A percentile compares a stretch with the other conserved stretches of the same genome.
Conservation (phyloP, 2,888 invertebrate genomes). For the Dryococelus australis region DNA sequence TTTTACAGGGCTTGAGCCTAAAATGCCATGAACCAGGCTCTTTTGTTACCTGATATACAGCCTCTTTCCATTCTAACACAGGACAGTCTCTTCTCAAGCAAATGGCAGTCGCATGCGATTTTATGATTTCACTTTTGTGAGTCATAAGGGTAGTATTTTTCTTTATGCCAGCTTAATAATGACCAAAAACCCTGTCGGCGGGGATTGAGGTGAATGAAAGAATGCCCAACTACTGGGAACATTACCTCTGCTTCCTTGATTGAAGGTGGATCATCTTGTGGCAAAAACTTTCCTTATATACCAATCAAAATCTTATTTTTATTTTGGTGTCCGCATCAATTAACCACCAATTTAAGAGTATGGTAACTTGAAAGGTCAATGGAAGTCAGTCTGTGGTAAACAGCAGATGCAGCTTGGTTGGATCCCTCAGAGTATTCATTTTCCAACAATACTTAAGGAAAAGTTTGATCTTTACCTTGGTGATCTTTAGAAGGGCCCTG, state of each 20-base stretch:
- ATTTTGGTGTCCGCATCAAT: not conserved
- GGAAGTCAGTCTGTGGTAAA: constrained; percentile 16
- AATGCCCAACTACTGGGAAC: constrained; percentile 5
- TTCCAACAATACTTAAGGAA: too few relatives aligned
- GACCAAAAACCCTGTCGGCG: constrained; percentile 6
- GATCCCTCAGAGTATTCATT: too few relatives aligned
- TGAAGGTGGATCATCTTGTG: constrained; percentile 6
- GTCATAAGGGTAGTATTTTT: not conserved
- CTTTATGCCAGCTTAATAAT: not conserved
- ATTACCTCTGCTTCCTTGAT: not conserved
- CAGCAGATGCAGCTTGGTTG: not conserved
- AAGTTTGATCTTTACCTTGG: too few relatives aligned
- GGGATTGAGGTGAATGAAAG: not conserved
- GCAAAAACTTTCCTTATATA: constrained; percentile 4
- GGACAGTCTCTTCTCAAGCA: not conserved
- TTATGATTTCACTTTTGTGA: not conserved
- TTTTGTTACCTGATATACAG: not conserved
- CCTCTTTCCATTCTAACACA: constrained; percentile 21
- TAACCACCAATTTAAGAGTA: not conserved
- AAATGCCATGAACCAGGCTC: constrained; percentile 23
- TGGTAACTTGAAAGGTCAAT: constrained; percentile 19
- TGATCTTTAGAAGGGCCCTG: too few relatives aligned
- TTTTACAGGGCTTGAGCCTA: not conserved
- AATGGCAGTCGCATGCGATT: constrained; percentile 19
- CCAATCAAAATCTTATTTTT: not conserved